phyloP scores from a whole-genome alignment of 2,888 invertebrate species.

The Limnephilus lunatus region DNA sequence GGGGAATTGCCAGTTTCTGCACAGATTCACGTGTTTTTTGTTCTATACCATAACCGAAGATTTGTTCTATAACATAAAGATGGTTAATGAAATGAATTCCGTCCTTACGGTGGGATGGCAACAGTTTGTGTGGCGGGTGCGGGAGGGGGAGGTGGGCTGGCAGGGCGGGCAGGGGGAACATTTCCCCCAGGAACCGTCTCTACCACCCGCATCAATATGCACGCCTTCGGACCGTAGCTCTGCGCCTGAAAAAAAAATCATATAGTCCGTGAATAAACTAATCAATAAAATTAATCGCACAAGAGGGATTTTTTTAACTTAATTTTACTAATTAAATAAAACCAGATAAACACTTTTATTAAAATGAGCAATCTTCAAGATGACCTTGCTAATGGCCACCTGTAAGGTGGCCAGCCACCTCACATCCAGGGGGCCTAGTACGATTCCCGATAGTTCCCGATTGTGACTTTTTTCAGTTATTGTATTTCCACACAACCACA shows the following conservation, averaged over 20 bases:
- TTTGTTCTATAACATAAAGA: not conserved
- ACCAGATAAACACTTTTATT: no score
- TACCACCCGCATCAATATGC: conserved; percentile 97
- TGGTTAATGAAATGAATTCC: not conserved
- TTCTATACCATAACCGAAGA: not conserved
- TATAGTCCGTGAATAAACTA: not conserved
- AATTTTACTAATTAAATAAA: no score
- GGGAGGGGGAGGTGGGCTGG: conserved; percentile 67
- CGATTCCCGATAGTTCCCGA: no score
- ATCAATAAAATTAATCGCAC: conserved; percentile 5
- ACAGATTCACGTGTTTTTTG: not conserved
- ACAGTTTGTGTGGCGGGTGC: conserved; percentile 67
- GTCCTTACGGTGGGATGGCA: conserved; percentile 21
- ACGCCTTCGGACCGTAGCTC: conserved; percentile 96
- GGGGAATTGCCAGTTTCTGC: not conserved
- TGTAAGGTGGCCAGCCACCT: no score
- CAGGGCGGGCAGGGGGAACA: conserved; percentile 76
- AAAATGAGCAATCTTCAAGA: no score
- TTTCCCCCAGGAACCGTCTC: conserved; percentile 91
- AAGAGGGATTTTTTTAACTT: no score
- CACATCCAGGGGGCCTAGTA: no score
- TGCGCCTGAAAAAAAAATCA: conserved; percentile 82
- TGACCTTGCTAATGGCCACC: no score
- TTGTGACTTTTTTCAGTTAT: no score
- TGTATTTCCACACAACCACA: no score